Evolutionary conservation across 1,140 invertebrate species (phyloP).

Genomic region (Bradynema listronoti): DNA sequence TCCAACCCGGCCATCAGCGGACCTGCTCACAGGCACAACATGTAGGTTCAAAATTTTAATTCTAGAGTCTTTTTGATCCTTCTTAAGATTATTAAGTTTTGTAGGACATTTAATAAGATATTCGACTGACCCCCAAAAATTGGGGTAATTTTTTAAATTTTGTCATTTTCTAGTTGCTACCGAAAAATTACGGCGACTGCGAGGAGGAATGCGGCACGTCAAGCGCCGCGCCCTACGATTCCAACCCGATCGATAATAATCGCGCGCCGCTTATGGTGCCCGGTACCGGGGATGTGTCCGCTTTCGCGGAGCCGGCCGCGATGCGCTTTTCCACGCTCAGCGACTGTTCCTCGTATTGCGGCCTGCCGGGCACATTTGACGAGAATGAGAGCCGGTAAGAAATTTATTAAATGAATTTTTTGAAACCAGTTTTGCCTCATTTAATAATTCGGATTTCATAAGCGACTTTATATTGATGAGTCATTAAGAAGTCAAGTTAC

Average conservation of each 20-base stretch:
- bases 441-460: not conserved
- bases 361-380: conserved; percentile 23
- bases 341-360: conserved; percentile 33
- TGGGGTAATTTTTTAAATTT: conserved; percentile 7
- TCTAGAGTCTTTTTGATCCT: no score
- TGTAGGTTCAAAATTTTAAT: conserved; percentile 9
- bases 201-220: not conserved
- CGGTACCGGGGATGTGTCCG: not conserved
- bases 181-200: not conserved
- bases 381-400: conserved; percentile 27
- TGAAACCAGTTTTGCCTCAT: not conserved
- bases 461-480: not conserved
- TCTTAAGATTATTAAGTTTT: no score
- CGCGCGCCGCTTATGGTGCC: not conserved
- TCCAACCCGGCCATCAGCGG: conserved; percentile 15
- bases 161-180: conserved; percentile 12
- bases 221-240: not conserved
- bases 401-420: conserved; percentile 4
- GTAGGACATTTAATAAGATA: not conserved
- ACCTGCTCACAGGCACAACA: conserved; percentile 23
- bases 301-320: not conserved
- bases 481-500: not conserved
- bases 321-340: conserved; percentile 35
- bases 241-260: not conserved
- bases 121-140: not conserved